phyloP scores from a whole-genome alignment of 2,888 invertebrate species.

The Pycnomerus fuliginosus region DNA sequence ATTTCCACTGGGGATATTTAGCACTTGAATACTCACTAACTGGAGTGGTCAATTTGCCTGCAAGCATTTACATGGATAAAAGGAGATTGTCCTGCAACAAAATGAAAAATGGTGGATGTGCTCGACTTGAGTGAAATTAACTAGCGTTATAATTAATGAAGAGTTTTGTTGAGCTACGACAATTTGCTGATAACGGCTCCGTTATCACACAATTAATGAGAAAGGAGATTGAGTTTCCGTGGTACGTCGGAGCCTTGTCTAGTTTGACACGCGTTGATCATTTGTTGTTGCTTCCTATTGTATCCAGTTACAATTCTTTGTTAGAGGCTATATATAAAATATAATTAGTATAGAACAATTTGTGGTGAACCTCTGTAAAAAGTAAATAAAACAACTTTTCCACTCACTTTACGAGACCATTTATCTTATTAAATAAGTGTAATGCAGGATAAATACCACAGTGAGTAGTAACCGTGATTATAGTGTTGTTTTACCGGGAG shows the following conservation, averaged over 20 bases:
- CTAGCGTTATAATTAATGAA: slow-evolving; percentile 50
- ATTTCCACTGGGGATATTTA: slow-evolving; percentile 17
- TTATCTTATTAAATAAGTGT: slow-evolving; percentile 1
- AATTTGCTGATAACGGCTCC: slow-evolving; percentile 45
- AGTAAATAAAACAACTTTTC: slow-evolving; percentile 1
- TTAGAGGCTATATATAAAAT: slow-evolving; percentile 3
- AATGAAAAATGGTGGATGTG: background rate
- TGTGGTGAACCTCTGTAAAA: too few relatives aligned
- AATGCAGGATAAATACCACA: slow-evolving; percentile 1
- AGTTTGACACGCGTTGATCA: slow-evolving; percentile 31
- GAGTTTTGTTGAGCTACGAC: slow-evolving; percentile 45
- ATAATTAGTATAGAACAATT: slow-evolving; percentile 3
- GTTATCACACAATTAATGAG: slow-evolving; percentile 50
- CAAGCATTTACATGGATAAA: slow-evolving; percentile 6
- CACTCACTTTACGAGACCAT: background rate
- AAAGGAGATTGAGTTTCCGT: slow-evolving; percentile 44
- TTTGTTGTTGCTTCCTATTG: slow-evolving; percentile 31
- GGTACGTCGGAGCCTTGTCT: slow-evolving; percentile 27
- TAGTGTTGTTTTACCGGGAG: too few relatives aligned
- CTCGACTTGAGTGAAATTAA: slow-evolving; percentile 43
- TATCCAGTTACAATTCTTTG: slow-evolving; percentile 20
- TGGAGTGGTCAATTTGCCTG: slow-evolving; percentile 22
- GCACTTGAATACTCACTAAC: slow-evolving; percentile 7
- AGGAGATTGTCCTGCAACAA: background rate
- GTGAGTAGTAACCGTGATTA: background rate